A percentile compares a stretch with the other conserved stretches of the same genome.
phyloP scores from a whole-genome alignment of 2,113 vertebrate genomes.

The Steatornis caripensis region DNA sequence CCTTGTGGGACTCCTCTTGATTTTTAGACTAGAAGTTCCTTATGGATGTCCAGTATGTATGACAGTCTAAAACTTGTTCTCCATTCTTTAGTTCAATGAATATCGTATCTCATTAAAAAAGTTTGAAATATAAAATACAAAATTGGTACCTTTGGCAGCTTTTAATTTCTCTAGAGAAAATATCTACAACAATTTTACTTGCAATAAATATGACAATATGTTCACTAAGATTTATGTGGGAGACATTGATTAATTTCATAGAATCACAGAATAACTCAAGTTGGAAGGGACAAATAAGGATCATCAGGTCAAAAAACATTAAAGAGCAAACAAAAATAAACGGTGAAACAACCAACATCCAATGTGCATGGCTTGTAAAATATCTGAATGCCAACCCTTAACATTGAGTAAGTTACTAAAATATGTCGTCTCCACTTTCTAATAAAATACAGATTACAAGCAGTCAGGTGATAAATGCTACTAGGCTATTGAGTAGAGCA shows the following conservation, averaged over 20 bases:
- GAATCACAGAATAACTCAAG: not conserved
- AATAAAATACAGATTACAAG: not conserved
- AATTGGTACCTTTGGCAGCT: not conserved
- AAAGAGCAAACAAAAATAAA: not conserved
- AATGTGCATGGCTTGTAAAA: not conserved
- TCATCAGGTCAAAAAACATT: not conserved
- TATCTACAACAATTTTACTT: not conserved
- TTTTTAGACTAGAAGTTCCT: not conserved
- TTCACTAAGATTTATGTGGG: not conserved
- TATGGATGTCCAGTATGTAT: not conserved
- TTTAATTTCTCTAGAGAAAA: not conserved
- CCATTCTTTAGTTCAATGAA: not conserved
- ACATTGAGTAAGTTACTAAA: not conserved
- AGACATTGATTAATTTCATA: not conserved
- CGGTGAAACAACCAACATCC: not conserved
- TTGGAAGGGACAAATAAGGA: not conserved
- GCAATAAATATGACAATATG: rapidly evolving
- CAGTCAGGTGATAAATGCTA: not conserved
- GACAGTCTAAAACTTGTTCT: not conserved
- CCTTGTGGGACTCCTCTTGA: not conserved
- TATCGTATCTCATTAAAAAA: not conserved
- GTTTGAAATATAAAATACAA: not conserved
- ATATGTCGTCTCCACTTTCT: not conserved
- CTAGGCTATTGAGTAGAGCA: not conserved
- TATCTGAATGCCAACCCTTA: not conserved